Evolutionary conservation across 1,140 invertebrate species (phyloP).

Genomic region (Agrilus planipennis): DNA sequence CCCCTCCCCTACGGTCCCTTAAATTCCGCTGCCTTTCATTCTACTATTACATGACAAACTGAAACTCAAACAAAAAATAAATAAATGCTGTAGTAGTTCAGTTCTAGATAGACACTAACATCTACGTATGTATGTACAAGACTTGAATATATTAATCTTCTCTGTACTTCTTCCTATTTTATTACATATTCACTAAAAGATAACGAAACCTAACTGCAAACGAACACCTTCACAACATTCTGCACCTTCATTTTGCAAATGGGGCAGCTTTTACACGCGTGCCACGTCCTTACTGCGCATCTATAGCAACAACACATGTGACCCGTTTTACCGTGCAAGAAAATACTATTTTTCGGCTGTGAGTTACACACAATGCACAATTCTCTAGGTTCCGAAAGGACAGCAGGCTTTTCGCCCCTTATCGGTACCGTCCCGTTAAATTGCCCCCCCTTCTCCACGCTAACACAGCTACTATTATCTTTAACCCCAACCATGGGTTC

Average conservation of each 20-base stretch:
- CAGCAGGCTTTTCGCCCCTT: neutral
- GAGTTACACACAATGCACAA: constrained; percentile 46
- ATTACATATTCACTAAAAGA: no score
- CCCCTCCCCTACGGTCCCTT: no score
- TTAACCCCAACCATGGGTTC: neutral
- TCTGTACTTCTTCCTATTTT: no score
- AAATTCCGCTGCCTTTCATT: no score
- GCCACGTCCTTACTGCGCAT: constrained; percentile 51
- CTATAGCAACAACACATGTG: constrained; percentile 58
- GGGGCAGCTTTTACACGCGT: constrained; percentile 46
- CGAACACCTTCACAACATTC: constrained; percentile 48
- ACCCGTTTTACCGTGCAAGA: constrained; percentile 47
- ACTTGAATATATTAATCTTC: no score
- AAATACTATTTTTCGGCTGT: constrained; percentile 49
- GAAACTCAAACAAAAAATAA: no score
- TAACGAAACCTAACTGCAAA: no score
- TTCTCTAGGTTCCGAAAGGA: constrained; percentile 22
- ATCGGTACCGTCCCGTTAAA: neutral
- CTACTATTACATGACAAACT: no score
- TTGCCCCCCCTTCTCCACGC: neutral
- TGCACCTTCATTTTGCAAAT: constrained; percentile 53
- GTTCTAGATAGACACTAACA: no score
- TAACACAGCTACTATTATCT: neutral
- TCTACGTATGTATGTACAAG: no score
- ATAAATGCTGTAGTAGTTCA: no score